These are phyloP conservation scores for Carettochelys insculpta DNA, from an alignment of 2,113 vertebrate genomes.

Conservation along the genomic window DNA sequence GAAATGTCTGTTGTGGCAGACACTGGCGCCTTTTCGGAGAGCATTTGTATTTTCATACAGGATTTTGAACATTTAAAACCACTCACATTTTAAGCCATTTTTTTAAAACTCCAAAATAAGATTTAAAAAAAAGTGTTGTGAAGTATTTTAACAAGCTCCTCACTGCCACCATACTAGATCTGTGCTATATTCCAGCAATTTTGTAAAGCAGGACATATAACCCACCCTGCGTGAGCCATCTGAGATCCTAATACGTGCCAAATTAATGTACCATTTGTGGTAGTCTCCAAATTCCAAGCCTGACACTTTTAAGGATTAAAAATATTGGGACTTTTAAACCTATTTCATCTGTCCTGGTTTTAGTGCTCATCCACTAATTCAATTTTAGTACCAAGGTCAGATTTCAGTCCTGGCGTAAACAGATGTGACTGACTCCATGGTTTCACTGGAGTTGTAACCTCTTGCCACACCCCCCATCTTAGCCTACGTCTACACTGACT, in stretches of 20 bases:
- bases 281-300: constrained; percentile 54
- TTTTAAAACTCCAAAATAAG: constrained; percentile 59
- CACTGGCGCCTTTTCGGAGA: constrained; percentile 68
- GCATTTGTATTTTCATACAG: constrained; percentile 54
- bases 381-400: constrained; percentile 36
- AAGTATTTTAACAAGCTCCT: constrained; percentile 63
- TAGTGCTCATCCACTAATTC: constrained; percentile 30
- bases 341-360: constrained; percentile 27
- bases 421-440: constrained; percentile 8
- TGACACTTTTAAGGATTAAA: constrained; percentile 34
- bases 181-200: constrained; percentile 43
- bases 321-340: neutral
- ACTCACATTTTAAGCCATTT: constrained; percentile 42
- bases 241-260: constrained; percentile 62
- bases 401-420: constrained; percentile 29
- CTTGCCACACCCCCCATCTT: constrained; percentile 34
- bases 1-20: constrained; percentile 39
- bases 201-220: constrained; percentile 57
- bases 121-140: constrained; percentile 64
- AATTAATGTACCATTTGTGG: constrained; percentile 39
- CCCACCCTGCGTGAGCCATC: constrained; percentile 40
- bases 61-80: constrained; percentile 56
- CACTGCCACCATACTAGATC: constrained; percentile 59
- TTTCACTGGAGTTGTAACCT: neutral
- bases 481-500: too few relatives aligned